A percentile compares a stretch with the other conserved stretches of the same genome.
Evolutionary conservation across 2,113 vertebrate species (phyloP).

Genomic region (Microtus pennsylvanicus): DNA sequence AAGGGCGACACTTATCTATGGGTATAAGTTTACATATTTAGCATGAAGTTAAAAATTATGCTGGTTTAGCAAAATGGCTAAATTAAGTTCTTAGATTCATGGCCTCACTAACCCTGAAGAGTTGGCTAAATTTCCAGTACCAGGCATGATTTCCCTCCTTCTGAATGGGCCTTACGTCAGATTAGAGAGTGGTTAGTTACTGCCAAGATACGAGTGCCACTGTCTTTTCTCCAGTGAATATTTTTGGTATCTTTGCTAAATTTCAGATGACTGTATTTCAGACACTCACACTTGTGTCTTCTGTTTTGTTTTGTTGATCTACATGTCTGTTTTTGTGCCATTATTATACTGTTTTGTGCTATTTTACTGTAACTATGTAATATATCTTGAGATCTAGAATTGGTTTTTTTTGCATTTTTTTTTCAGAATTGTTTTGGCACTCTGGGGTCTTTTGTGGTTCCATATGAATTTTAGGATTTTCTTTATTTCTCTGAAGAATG

Average conservation of each 20-base stretch:
- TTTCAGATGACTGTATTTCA: neutral
- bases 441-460: neutral
- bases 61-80: neutral
- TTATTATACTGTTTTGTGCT: neutral
- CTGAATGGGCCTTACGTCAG: neutral
- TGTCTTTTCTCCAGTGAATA: neutral
- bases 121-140: neutral
- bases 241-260: neutral
- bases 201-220: neutral
- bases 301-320: neutral
- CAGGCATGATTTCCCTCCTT: neutral
- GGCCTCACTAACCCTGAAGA: neutral
- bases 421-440: neutral
- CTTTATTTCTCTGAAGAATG: neutral
- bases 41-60: neutral
- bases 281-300: neutral
- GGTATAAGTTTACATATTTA: neutral
- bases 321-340: neutral
- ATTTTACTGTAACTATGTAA: neutral
- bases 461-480: neutral
- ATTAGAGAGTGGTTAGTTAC: neutral
- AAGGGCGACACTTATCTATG: neutral
- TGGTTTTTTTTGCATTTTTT: neutral
- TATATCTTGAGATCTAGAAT: neutral
- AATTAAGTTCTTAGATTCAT: neutral